These are phyloP conservation scores for Rhyacophila evoluta DNA, from an alignment of 2,888 invertebrate genomes.

Conservation along the genomic window DNA sequence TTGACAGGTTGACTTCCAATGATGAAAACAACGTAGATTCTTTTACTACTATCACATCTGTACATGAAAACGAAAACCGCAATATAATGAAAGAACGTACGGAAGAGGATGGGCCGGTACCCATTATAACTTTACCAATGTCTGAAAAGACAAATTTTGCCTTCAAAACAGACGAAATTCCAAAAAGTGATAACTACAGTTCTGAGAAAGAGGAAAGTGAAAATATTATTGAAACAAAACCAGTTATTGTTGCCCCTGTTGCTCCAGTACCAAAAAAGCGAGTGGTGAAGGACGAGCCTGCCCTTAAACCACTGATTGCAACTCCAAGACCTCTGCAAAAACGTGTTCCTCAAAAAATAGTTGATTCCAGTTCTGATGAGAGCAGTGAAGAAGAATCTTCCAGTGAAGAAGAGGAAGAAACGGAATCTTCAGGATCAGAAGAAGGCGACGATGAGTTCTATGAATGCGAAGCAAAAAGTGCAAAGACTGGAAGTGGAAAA, in stretches of 20 bases:
- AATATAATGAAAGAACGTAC: background rate
- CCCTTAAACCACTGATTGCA: slow-evolving; percentile 70
- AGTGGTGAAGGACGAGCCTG: slow-evolving; percentile 69
- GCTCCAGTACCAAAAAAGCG: slow-evolving; percentile 56
- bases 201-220: slow-evolving; percentile 33
- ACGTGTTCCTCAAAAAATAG: slow-evolving; percentile 64
- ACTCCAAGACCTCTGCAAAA: slow-evolving; percentile 74
- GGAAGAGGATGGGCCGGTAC: background rate
- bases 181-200: background rate
- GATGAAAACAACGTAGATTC: background rate
- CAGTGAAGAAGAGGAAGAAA: slow-evolving; percentile 45
- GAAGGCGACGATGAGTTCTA: slow-evolving; percentile 65
- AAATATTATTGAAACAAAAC: slow-evolving; percentile 23
- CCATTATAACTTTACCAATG: background rate
- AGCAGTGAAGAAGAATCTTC: slow-evolving; percentile 47
- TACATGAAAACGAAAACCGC: background rate
- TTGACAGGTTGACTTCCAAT: background rate
- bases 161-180: slow-evolving; percentile 3
- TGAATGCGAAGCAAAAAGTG: slow-evolving; percentile 61
- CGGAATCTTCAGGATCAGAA: slow-evolving; percentile 63
- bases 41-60: background rate
- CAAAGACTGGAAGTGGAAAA: slow-evolving; percentile 60
- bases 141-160: background rate
- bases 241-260: background rate
- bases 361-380: slow-evolving; percentile 61